Evolutionary conservation across 1,140 invertebrate genomes (phyloP).

Genomic region (Colletes latitarsis): DNA sequence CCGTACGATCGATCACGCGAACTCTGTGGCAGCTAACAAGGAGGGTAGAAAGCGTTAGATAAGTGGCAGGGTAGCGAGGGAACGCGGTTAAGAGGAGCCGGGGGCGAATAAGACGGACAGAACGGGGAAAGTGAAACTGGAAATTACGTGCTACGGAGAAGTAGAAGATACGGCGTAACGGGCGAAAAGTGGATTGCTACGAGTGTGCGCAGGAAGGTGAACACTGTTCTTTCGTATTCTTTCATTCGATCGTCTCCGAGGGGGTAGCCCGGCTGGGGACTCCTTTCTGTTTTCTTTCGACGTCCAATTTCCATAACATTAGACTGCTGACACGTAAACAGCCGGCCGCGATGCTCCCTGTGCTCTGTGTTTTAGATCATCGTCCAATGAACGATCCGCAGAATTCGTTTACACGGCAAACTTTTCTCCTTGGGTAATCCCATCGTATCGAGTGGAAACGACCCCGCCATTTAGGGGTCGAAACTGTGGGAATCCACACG

Average conservation of each 20-base stretch:
- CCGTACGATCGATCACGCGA: too few species aligned
- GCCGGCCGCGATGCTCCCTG: constrained; percentile 32
- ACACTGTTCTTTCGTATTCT: constrained; percentile 10
- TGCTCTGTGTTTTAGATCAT: constrained; percentile 36
- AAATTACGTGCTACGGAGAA: constrained; percentile 14
- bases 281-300: constrained; percentile 72
- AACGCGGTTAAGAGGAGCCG: constrained; percentile 30
- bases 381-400: constrained; percentile 46
- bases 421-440: neutral
- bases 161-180: constrained; percentile 25
- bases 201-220: neutral
- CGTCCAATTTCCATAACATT: constrained; percentile 80
- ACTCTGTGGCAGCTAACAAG: too few species aligned
- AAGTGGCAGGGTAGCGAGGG: constrained; percentile 1
- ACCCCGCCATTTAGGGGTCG: neutral
- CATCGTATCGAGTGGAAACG: neutral
- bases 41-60: constrained; percentile 5
- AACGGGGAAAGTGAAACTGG: constrained; percentile 19
- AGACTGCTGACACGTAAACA: constrained; percentile 69
- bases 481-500: too few species aligned
- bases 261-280: constrained; percentile 22
- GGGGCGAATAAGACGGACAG: neutral
- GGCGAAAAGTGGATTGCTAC: constrained; percentile 27
- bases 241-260: constrained; percentile 41
- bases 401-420: neutral